Percentiles rank a stretch among this genome's conserved stretches.
Conservation (phyloP, 2,888 invertebrate species). For the Cyaniris semiargus region DNA sequence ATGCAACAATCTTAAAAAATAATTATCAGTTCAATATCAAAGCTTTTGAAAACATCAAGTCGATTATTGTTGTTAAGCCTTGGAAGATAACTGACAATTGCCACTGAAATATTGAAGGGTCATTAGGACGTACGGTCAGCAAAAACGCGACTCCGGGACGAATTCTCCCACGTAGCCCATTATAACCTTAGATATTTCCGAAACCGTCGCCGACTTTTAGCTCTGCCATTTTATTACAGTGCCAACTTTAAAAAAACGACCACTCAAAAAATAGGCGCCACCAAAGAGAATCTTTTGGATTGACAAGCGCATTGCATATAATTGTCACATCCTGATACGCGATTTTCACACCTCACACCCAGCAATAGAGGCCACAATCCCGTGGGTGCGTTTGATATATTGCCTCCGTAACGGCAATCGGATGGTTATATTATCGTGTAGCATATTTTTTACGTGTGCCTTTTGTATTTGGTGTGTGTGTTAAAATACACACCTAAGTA, state of each 20-base stretch:
- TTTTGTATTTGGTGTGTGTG: slow-evolving; percentile 71
- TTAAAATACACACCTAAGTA: slow-evolving; percentile 80
- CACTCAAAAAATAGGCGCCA: slow-evolving; percentile 78
- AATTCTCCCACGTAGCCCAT: slow-evolving; percentile 55
- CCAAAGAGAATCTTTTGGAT: slow-evolving; percentile 56
- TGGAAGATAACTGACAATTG: background rate
- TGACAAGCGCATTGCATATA: slow-evolving; percentile 36
- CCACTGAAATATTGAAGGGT: background rate
- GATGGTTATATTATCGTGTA: slow-evolving; percentile 68
- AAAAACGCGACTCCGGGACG: slow-evolving; percentile 41
- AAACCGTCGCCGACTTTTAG: slow-evolving; percentile 70
- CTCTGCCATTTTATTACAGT: slow-evolving; percentile 74
- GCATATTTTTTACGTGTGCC: slow-evolving; percentile 69
- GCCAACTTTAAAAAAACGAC: slow-evolving; percentile 69
- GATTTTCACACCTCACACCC: slow-evolving; percentile 31
- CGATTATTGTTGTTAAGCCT: background rate
- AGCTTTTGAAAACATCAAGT: too few species aligned
- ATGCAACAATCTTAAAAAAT: too few species aligned
- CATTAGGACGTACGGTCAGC: slow-evolving; percentile 24
- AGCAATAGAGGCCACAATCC: slow-evolving; percentile 36
- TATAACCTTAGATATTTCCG: slow-evolving; percentile 60
- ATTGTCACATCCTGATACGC: slow-evolving; percentile 26
- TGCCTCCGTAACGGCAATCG: slow-evolving; percentile 49
- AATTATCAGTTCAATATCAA: too few species aligned
- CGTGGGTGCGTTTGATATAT: slow-evolving; percentile 30